These are phyloP conservation scores for Euwallacea similis DNA, from an alignment of 1,140 invertebrate genomes.

Conservation along the genomic window DNA sequence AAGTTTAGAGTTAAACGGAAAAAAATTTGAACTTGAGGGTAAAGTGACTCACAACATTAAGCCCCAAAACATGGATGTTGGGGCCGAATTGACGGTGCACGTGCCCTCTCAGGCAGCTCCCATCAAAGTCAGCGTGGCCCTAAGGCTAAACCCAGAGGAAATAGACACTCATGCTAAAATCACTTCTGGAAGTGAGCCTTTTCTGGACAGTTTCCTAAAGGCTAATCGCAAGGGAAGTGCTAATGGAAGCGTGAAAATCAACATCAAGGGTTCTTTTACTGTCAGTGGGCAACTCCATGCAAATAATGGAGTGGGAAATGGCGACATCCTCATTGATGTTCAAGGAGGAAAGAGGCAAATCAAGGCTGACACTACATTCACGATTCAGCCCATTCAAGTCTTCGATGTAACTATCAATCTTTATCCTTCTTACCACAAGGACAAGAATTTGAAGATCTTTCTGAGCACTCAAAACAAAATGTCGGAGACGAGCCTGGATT, in stretches of 20 bases:
- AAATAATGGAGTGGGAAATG: slow-evolving; percentile 60
- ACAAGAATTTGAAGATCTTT: slow-evolving; percentile 65
- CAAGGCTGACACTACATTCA: slow-evolving; percentile 63
- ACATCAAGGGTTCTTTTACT: slow-evolving; percentile 58
- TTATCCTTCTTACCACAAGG: slow-evolving; percentile 68
- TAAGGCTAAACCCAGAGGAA: slow-evolving; percentile 56
- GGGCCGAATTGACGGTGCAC: slow-evolving; percentile 57
- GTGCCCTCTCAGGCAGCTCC: slow-evolving; percentile 57
- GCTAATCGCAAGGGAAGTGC: slow-evolving; percentile 53
- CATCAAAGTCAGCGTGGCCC: slow-evolving; percentile 59
- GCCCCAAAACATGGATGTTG: slow-evolving; percentile 59
- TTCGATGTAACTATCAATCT: slow-evolving; percentile 64
- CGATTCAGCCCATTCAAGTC: slow-evolving; percentile 56
- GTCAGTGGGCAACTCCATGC: slow-evolving; percentile 61
- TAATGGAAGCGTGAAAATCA: slow-evolving; percentile 54
- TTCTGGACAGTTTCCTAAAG: slow-evolving; percentile 60
- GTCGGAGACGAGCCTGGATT: slow-evolving; percentile 61
- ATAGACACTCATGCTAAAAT: slow-evolving; percentile 60
- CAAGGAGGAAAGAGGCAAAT: slow-evolving; percentile 61
- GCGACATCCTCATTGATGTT: slow-evolving; percentile 58
- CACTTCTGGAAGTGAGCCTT: slow-evolving; percentile 54
- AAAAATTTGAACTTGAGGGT: slow-evolving; percentile 65
- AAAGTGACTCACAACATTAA: slow-evolving; percentile 58
- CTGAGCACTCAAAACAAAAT: slow-evolving; percentile 64
- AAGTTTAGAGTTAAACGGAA: slow-evolving; percentile 62